Base-by-base conservation (phyloP, 2,113 vertebrate species). In the Protomyctophum bolini region DNA sequence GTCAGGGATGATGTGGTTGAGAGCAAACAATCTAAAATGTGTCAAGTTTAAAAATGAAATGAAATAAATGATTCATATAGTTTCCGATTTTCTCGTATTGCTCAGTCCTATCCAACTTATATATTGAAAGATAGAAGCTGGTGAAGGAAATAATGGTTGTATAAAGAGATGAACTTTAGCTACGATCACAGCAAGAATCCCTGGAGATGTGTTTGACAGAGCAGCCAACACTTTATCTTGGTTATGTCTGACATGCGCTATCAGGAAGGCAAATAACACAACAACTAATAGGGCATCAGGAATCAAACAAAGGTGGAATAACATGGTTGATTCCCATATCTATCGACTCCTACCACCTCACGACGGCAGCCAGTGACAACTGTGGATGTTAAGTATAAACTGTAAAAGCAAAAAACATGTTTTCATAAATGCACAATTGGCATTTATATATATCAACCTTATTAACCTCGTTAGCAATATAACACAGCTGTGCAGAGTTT, bases 201-300 rank as follows among this genome's bases (percentile, higher is more conserved):
- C 72, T 58, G 56, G n/a, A 75, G 80, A 80, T 66, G 61, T 12
- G 63, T 76, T 67, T 33, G 0, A 66, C 65, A 55, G 15, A 69
- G 56, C 55, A 41, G 59, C 49, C 21, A 52, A 58, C 70, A 73
- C 74, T 90, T 88, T 84, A 83, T 90, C 85, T 84, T 67, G 63
- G 69, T 90, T 86, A 76, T 60, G 77, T 86, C 74, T 84, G 90
- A 87, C 82, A 84, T 33, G 79, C 60, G 47, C 63, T 73, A 84
- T 88, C 86, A 82, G 87, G 85, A 82, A 84, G 77, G 70, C 67
- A 87, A 86, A 90, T 66, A 85, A 78, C 72, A 81, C 79, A 85
- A 87, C 83, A 68, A 73, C 61, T 45, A 62, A 85, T 77, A 80
- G 57, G 77, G 70, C 71, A 60, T 80, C 66, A 66, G 86, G 77